Base-by-base conservation (phyloP, 2,113 vertebrate species). In the Siphamia tubifer region DNA sequence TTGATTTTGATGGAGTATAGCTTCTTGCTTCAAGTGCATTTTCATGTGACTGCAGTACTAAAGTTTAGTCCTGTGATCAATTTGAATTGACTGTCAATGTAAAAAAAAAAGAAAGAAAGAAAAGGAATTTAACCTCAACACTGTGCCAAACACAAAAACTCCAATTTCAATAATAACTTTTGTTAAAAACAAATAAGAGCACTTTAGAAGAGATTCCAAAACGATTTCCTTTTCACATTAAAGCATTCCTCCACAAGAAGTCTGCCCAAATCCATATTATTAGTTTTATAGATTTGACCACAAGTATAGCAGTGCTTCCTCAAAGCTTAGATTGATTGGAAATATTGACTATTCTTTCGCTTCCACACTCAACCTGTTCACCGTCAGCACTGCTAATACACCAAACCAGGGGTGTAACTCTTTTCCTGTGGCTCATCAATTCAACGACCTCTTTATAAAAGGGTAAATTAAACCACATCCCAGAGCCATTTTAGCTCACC, bases 391-490 rank as follows among this genome's bases (percentile, higher is more conserved):
- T 58, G 71, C 63, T 83, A 83, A 87, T 83, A 61, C 78, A 75
- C 74, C 73, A 74, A 82, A 81, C 62, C 55, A 52, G 52, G 57
- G 45, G 67, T 82, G 42, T 76, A 76, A 74, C 83, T 79, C 66
- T 82, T 74, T 81, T 74, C 53, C 52, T 75, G 65, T 82, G 82
- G 55, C 85, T 82, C 82, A 86, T 87, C 80, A 84, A 83, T 85
- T 79, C 79, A 85, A 76, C 60, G 42, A 74, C 80, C 77, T 81
- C 77, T 89, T 90, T 76, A 82, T 82, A 82, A 83, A 86, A 85
- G 74, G 78, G 75, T 77, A 71, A 85, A 87, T 88, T 81, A 88
- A 86, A 81, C 78, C 82, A 74, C 48, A 39, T 82, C 82, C 80
- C 52, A 48, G 67, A 56, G 62, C 79, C 77, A 79, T 83, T 84